Evolutionary conservation across 2,797 vertebrate species (phyloP), one percentile per base, ranked within the genome.

Genomic region (Ctenopoma multispine): DNA sequence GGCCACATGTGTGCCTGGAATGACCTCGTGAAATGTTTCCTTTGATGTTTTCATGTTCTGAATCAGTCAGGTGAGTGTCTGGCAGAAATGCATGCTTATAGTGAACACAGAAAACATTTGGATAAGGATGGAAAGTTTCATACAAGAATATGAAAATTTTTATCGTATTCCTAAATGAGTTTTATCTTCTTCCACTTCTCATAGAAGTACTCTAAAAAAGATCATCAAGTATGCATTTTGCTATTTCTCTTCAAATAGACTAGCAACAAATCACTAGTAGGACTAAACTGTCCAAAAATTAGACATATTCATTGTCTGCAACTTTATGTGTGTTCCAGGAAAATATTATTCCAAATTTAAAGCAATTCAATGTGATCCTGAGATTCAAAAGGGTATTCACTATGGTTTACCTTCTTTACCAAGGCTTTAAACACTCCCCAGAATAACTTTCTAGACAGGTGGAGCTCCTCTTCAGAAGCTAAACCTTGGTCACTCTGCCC

Each of bases 401-500:
- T 14, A 36, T 40, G n/a, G 20, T 53, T 84, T 82, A 97, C 97
- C 95, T 96, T 97, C 88, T 96, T 96, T 76, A 94, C 94, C 71
- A 98, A 87, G 47, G 95, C 94, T 60, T 95, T 96, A 83, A 98
- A 97, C 71, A 97, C 93, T 18, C 95, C 95, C 97, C 97, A 98
- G 86, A 98, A 99, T 80, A 99, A 90, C 80, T 96, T 97, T 84
- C 94, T 96, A 47, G 96, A 97, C 57, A 98, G 92, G 76, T 95
- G 95, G 53, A 97, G 96, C 62, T 98, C 97, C 85, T 97, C 97
- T 81, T 96, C 96, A 12, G 95, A 96, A 29, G 95, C 94, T 24
- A 92, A 89, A 49, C 92, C 92, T 5, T 94, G 95, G 65, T 90
- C 95, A 18, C 90, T 93, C 90, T 93, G 95, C 8, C 94, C 94